These are phyloP conservation scores for Silurus aristotelis DNA, from an alignment of 2,797 vertebrate species.

Conservation along the genomic window DNA sequence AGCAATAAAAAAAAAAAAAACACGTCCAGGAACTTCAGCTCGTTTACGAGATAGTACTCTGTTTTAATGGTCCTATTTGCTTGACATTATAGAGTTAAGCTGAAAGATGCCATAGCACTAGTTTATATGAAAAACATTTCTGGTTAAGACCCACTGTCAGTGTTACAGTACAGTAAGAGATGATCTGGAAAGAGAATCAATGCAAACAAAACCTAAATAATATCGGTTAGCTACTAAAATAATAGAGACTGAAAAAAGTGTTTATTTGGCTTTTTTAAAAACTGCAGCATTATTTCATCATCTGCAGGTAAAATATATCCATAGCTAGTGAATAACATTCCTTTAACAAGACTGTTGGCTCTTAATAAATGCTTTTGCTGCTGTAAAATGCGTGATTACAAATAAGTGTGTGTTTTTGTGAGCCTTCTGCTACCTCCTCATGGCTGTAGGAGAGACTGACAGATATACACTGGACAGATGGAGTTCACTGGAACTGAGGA, in stretches of 20 bases:
- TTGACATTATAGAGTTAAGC: not conserved
- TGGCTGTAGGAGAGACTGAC: constrained; percentile 47
- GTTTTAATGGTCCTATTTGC: not conserved
- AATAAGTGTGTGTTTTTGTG: constrained; percentile 9
- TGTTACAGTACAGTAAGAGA: not conserved
- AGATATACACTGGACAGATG: constrained; percentile 42
- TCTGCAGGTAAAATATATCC: not conserved
- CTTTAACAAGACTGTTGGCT: not conserved
- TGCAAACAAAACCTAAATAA: not conserved
- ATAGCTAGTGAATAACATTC: constrained; percentile 7
- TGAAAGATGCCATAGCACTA: not conserved
- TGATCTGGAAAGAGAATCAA: not conserved
- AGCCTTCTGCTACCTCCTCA: constrained; percentile 43
- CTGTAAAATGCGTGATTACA: constrained; percentile 25
- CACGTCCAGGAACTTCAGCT: not conserved
- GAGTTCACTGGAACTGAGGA: constrained; percentile 70
- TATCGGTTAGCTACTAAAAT: not conserved
- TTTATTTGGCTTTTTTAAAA: not conserved
- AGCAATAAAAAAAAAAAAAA: not conserved
- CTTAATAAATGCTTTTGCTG: constrained; percentile 12
- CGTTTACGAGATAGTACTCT: not conserved
- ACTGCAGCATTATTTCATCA: not conserved
- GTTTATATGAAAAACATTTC: not conserved
- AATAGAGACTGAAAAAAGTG: not conserved
- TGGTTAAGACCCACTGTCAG: not conserved